Conservation (phyloP, 2,113 vertebrate genomes). For the Orycteropus afer region DNA sequence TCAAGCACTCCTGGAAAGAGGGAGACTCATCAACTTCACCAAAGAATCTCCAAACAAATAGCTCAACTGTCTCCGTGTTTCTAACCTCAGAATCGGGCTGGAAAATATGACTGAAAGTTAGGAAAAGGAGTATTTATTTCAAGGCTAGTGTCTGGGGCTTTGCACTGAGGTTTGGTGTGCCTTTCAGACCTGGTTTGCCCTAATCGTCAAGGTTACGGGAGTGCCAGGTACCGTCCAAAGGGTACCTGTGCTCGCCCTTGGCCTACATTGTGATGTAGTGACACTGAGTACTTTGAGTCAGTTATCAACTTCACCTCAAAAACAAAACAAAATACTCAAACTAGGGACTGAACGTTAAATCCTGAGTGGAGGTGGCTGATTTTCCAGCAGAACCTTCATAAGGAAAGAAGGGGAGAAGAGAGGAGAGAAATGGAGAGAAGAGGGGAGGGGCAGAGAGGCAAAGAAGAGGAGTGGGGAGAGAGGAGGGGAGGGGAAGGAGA, state of each 20-base stretch:
- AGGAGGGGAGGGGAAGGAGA: neutral
- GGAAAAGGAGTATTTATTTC: slow-evolving; percentile 46
- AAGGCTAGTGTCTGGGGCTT: slow-evolving; percentile 36
- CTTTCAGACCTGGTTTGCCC: neutral
- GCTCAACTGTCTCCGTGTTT: slow-evolving; percentile 63
- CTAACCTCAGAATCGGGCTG: slow-evolving; percentile 54
- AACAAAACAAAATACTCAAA: slow-evolving; percentile 23
- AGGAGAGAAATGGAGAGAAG: neutral
- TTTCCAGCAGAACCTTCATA: neutral
- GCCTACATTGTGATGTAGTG: neutral
- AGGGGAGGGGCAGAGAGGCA: neutral
- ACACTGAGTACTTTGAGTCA: neutral
- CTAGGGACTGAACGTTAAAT: neutral
- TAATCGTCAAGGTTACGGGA: neutral
- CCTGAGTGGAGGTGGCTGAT: neutral
- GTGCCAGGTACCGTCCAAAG: neutral
- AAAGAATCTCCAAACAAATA: slow-evolving; percentile 79
- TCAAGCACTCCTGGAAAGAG: slow-evolving; percentile 79
- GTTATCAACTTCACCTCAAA: neutral
- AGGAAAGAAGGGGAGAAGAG: too few species aligned
- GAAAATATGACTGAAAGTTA: slow-evolving; percentile 51
- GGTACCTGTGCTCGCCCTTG: neutral
- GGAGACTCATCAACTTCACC: slow-evolving; percentile 72
- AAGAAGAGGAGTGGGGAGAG: neutral
- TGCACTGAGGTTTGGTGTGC: neutral